Evolutionary conservation across 1,140 invertebrate genomes (phyloP).

Genomic region (Zophobas morio): DNA sequence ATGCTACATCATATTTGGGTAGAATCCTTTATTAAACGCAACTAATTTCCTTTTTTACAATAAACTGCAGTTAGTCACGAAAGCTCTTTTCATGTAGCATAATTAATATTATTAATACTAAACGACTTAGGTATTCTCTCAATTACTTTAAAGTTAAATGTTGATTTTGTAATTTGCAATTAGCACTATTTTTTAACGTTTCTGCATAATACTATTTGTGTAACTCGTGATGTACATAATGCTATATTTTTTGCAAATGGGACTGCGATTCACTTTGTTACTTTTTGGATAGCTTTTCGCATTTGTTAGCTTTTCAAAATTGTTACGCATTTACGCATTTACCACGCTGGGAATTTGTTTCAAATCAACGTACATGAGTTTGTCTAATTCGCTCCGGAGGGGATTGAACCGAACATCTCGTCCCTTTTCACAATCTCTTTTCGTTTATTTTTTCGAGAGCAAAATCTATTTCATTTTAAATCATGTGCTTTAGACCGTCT

Average conservation of each 20-base stretch:
- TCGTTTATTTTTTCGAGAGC: constrained; percentile 23
- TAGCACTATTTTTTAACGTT: neutral
- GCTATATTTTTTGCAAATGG: constrained; percentile 3
- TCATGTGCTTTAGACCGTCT: constrained; percentile 25
- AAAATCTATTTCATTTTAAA: constrained; percentile 31
- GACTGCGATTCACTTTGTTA: neutral
- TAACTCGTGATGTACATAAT: neutral
- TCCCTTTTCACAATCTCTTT: constrained; percentile 21
- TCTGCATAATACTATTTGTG: neutral
- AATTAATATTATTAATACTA: constrained; percentile 35
- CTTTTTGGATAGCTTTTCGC: neutral
- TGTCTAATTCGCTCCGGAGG: constrained; percentile 28
- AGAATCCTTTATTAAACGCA: constrained; percentile 45
- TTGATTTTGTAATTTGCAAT: too few relatives aligned
- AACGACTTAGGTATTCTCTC: neutral
- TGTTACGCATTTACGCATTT: constrained; percentile 22
- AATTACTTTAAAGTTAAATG: neutral
- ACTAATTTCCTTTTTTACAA: constrained; percentile 39
- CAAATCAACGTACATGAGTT: constrained; percentile 28
- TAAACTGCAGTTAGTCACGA: constrained; percentile 22
- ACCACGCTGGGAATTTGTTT: constrained; percentile 22
- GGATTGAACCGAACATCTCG: constrained; percentile 15
- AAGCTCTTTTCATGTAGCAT: constrained; percentile 18
- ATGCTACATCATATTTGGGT: constrained; percentile 38
- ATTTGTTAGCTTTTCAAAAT: neutral